phyloP scores from a whole-genome alignment of 37 sponge, comb jelly and placozoan genomes.

The Diacarnus erythraeanus region DNA sequence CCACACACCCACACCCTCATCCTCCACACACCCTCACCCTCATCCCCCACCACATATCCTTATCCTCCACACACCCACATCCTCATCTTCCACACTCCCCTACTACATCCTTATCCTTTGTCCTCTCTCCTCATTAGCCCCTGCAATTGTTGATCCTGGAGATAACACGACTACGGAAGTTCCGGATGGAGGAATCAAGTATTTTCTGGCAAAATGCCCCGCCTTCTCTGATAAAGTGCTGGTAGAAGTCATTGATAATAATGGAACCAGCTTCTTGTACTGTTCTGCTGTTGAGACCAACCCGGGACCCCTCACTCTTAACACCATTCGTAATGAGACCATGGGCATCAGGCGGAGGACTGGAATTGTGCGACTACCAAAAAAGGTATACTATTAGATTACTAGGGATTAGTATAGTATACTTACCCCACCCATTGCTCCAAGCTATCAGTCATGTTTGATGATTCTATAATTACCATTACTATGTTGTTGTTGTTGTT shows the following conservation, averaged over 20 bases:
- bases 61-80: background rate
- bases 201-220: slow-evolving; percentile 74
- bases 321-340: slow-evolving; percentile 1
- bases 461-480: too few species aligned
- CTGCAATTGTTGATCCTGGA: slow-evolving; percentile 77
- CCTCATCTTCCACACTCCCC: background rate
- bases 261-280: slow-evolving; percentile 65
- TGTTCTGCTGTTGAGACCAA: slow-evolving; percentile 55
- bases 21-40: too few species aligned
- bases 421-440: too few species aligned
- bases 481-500: background rate
- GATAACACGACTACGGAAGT: slow-evolving; percentile 64
- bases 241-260: slow-evolving; percentile 69
- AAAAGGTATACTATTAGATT: background rate
- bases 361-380: background rate
- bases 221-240: slow-evolving; percentile 56
- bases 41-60: background rate
- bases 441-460: too few species aligned
- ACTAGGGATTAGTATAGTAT: too few species aligned
- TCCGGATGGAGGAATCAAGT: slow-evolving; percentile 73
- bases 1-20: too few species aligned
- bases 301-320: slow-evolving; percentile 77
- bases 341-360: slow-evolving; percentile 9
- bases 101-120: background rate
- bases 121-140: slow-evolving; percentile 34